Conservation (phyloP, 2,113 vertebrate genomes). For the Muntiacus muntjak region DNA sequence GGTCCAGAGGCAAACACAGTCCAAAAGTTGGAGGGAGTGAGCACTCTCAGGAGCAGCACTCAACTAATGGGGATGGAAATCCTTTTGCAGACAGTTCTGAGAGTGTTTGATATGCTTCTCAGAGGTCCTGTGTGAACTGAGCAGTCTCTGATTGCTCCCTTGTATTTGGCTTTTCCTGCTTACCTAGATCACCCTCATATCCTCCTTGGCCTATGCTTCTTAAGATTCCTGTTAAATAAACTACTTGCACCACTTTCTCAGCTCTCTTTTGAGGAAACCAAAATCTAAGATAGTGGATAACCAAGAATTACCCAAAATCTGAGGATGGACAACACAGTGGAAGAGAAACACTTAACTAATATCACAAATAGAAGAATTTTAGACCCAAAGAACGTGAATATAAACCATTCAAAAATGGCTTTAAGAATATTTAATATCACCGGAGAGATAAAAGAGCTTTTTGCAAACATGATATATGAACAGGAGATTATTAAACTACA, state of each 20-base stretch:
- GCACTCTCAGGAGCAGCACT: background rate
- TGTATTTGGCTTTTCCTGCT: background rate
- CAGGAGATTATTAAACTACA: background rate
- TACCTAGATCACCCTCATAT: background rate
- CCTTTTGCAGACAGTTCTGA: background rate
- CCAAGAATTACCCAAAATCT: background rate
- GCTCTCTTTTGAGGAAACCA: background rate
- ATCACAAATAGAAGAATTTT: background rate
- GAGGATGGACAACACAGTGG: background rate
- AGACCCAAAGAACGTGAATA: background rate
- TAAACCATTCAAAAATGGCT: background rate
- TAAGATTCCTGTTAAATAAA: background rate
- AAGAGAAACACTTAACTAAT: background rate
- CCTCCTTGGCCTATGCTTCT: background rate
- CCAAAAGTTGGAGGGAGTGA: background rate
- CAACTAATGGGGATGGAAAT: background rate
- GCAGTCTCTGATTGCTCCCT: background rate
- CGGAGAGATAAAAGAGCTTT: background rate
- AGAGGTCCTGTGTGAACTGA: background rate
- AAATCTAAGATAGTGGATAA: background rate
- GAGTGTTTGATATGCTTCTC: background rate
- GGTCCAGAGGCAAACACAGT: background rate
- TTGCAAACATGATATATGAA: background rate
- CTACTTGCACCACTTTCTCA: background rate
- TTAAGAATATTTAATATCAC: background rate